Base-by-base conservation (phyloP, 2,113 vertebrate genomes). In the Cyprinus carpio region DNA sequence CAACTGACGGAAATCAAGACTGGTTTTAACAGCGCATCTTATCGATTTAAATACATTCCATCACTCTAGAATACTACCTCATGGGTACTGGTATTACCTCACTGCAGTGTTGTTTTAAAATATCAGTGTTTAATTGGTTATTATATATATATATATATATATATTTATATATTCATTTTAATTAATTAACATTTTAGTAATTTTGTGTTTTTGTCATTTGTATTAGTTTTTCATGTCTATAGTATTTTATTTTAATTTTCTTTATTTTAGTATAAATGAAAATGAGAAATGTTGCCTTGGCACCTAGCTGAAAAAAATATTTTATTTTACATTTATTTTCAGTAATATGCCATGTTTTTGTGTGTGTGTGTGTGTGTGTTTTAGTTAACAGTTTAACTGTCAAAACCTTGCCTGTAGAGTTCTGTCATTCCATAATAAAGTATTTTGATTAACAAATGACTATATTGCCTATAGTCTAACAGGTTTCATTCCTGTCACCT, bases 401-500 rank as follows among this genome's bases (percentile, higher is more conserved):
- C 40, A 43, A 40, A 8, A 40, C 40, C 40, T 9, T 65, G 62
- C 2, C 12, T 16, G 29, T 27, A 29, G 12, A 6, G 6, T 16
- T 16, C 27, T 29, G 12, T 31, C 15, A 18, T 31, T 29, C 64
- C 13, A 67, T 10, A 12, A 49, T 29, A 76, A 76, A 76, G 9
- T 10, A 54, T 31, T 77, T 77, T 77, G 75, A 34, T 77, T 76
- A 54, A 18, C 15, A 76, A 56, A 77, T 76, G 8, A 51, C 1
- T 51, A 15, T 76, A 29, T 29, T 49, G 25, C 8, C 13, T 11
- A 40, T 29, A 20, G 75, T 56, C 75, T 23, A 77, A 56, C 75
- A 56, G 18, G 49, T 77, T 77, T 77, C 9, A 77, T 31, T 56
- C 18, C 31, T 76, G 74, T 51, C 75, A 31, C n/a, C 71, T 25